Conservation (phyloP, 2,113 vertebrate species). For the Onychostoma macrolepis region DNA sequence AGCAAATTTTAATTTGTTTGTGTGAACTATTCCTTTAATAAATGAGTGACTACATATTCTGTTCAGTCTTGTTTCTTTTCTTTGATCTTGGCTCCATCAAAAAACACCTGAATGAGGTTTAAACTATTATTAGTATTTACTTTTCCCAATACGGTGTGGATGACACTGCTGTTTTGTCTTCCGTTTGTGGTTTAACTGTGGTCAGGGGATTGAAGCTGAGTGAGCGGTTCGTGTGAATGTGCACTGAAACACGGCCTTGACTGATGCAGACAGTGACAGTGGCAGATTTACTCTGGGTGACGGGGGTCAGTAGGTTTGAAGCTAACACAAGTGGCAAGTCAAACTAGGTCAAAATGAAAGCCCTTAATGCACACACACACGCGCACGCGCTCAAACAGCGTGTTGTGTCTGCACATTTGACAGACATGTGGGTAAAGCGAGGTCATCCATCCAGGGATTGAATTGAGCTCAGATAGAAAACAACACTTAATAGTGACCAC, state of each 20-base stretch:
- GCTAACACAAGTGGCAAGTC: slow-evolving; percentile 43
- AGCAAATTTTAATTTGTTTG: too few species aligned
- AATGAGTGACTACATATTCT: not conserved
- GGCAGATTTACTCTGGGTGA: slow-evolving; percentile 45
- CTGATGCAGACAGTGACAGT: slow-evolving; percentile 36
- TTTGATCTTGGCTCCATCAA: not conserved
- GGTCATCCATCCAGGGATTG: slow-evolving; percentile 38
- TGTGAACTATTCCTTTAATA: not conserved
- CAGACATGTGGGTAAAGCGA: slow-evolving; percentile 28
- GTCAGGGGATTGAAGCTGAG: not conserved
- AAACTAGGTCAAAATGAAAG: slow-evolving; percentile 54
- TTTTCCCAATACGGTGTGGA: not conserved
- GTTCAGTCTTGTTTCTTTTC: not conserved
- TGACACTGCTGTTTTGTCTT: not conserved
- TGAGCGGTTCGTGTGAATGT: not conserved
- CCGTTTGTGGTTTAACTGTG: not conserved
- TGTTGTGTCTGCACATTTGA: slow-evolving; percentile 43
- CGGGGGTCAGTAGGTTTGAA: slow-evolving; percentile 48
- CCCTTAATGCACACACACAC: slow-evolving; percentile 38
- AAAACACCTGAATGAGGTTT: not conserved
- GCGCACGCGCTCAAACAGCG: not conserved
- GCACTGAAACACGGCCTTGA: slow-evolving; percentile 26
- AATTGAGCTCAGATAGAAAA: not conserved
- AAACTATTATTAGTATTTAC: not conserved
- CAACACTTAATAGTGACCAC: slow-evolving; percentile 30